Evolutionary conservation across 1,140 invertebrate species (phyloP).

Genomic region (Sminthurides bifidus): DNA sequence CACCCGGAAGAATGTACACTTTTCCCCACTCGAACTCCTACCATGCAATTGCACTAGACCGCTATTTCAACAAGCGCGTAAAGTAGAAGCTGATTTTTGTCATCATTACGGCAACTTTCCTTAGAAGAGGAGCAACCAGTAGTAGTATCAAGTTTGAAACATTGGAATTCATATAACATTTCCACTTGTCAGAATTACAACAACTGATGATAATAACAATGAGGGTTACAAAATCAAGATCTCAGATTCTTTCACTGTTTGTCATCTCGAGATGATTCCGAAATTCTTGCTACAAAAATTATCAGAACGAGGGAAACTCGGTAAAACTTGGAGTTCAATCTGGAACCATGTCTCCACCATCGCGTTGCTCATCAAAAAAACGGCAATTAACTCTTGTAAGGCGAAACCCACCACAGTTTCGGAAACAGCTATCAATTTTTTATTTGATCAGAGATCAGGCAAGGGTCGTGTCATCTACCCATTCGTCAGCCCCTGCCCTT

Average conservation of each 20-base stretch:
- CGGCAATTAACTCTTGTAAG: too few relatives aligned
- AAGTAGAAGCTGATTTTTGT: neutral
- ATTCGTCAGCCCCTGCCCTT: too few relatives aligned
- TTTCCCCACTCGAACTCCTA: neutral
- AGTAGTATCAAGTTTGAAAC: neutral
- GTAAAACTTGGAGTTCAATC: neutral
- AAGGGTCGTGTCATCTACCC: too few relatives aligned
- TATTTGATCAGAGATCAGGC: too few relatives aligned
- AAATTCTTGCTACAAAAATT: neutral
- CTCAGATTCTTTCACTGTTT: neutral
- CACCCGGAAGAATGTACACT: constrained; percentile 3
- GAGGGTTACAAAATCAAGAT: neutral
- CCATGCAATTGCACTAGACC: neutral
- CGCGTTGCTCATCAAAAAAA: too few relatives aligned
- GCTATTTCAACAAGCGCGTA: neutral
- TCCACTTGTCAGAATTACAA: neutral
- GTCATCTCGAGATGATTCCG: too few relatives aligned
- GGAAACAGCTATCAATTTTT: too few relatives aligned
- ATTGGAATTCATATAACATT: neutral
- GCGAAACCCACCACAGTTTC: too few relatives aligned
- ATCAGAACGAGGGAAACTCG: neutral
- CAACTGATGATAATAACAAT: neutral
- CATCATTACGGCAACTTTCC: neutral
- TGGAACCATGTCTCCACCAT: too few relatives aligned
- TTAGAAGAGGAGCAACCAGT: neutral